These are phyloP conservation scores for Cyprinodon diabolis DNA, from an alignment of 2,797 vertebrate species.

Conservation along the genomic window DNA sequence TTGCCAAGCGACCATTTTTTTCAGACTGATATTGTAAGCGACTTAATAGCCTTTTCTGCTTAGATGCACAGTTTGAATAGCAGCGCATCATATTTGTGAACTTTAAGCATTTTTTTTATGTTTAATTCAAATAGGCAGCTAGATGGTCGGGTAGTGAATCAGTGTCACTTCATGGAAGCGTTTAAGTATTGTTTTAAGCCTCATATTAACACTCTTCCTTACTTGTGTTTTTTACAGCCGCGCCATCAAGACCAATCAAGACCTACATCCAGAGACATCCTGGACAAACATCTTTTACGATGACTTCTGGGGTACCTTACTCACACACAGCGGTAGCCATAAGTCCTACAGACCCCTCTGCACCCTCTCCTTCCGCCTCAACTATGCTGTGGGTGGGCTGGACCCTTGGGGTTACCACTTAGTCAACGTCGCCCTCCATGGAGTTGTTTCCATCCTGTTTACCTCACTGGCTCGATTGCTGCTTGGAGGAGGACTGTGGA, in stretches of 20 bases:
- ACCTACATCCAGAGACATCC: constrained; percentile 95
- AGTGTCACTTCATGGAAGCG: neutral
- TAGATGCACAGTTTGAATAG: too few species aligned
- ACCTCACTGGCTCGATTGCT: constrained; percentile 89
- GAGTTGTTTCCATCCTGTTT: constrained; percentile 90
- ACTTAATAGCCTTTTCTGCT: too few species aligned
- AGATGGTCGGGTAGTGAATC: neutral
- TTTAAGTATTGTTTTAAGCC: too few species aligned
- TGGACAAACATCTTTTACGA: constrained; percentile 98
- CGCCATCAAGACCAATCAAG: constrained; percentile 99
- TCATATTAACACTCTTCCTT: neutral
- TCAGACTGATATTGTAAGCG: too few species aligned
- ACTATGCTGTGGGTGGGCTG: constrained; percentile 90
- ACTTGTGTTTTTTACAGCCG: constrained; percentile 82
- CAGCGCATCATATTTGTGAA: too few species aligned
- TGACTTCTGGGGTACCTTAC: constrained; percentile 98
- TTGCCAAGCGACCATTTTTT: too few species aligned
- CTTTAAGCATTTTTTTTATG: constrained; percentile 32
- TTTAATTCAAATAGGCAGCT: neutral
- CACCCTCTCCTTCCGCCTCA: constrained; percentile 96
- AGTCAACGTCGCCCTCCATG: constrained; percentile 91
- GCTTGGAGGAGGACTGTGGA: constrained; percentile 92
- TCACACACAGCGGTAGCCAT: constrained; percentile 98
- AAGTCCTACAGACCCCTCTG: constrained; percentile 98
- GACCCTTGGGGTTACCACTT: constrained; percentile 97